phyloP scores from a whole-genome alignment of 1,140 invertebrate genomes.

The Drosophila tropicalis region DNA sequence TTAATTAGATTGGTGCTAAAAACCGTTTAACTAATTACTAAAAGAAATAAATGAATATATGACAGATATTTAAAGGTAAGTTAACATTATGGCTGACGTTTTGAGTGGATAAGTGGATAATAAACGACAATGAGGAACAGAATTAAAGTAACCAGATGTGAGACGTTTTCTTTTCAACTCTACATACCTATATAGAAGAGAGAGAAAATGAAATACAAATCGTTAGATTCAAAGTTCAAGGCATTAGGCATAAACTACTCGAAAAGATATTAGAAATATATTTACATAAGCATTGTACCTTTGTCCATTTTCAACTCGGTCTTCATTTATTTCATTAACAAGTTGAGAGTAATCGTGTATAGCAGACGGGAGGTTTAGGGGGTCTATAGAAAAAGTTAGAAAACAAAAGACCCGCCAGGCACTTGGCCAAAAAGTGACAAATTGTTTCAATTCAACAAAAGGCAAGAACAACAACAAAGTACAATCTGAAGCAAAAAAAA shows the following conservation, averaged over 20 bases:
- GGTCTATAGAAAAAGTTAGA: slow-evolving; percentile 7
- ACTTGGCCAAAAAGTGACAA: slow-evolving; percentile 75
- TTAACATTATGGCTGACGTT: too few species aligned
- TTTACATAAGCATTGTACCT: slow-evolving; percentile 17
- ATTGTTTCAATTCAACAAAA: slow-evolving; percentile 80
- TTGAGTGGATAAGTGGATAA: too few species aligned
- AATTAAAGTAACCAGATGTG: too few species aligned
- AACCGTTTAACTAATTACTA: too few species aligned
- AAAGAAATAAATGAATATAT: too few species aligned
- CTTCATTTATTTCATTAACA: slow-evolving; percentile 77
- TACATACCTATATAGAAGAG: too few species aligned
- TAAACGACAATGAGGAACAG: too few species aligned
- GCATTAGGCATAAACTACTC: slow-evolving; percentile 39
- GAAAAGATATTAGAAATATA: slow-evolving; percentile 53
- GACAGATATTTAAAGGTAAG: too few species aligned
- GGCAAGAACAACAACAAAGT: slow-evolving; percentile 55
- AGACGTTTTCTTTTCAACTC: too few species aligned
- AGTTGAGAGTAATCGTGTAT: slow-evolving; percentile 32
- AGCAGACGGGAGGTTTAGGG: slow-evolving; percentile 1
- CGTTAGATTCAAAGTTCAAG: neutral
- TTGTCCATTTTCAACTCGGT: slow-evolving; percentile 48
- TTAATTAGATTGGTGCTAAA: too few species aligned
- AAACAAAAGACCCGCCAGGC: slow-evolving; percentile 58
- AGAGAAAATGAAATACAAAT: too few species aligned
- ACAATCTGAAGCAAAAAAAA: slow-evolving; percentile 34